phyloP scores from a whole-genome alignment of 2,797 vertebrate genomes.

The Argya squamiceps region DNA sequence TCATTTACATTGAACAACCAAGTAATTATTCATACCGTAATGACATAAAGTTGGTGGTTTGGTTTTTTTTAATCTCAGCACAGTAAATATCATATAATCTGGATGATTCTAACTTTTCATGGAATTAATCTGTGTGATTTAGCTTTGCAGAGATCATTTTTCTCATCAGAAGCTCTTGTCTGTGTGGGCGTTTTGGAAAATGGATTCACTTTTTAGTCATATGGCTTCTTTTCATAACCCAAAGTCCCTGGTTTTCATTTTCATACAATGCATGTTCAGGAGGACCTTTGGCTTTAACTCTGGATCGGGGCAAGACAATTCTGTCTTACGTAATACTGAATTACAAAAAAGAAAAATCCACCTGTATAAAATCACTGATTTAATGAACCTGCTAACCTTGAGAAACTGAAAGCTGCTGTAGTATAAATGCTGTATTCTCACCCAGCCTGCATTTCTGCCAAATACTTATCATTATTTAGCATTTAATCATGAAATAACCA shows the following conservation, averaged over 20 bases:
- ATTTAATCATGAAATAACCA: not conserved
- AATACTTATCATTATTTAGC: not conserved
- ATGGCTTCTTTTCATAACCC: conserved; percentile 64
- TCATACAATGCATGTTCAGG: not conserved
- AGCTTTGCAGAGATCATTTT: conserved; percentile 72
- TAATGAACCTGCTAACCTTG: not conserved
- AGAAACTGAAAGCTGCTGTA: not conserved
- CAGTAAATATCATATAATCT: conserved; percentile 25
- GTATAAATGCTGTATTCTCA: not conserved
- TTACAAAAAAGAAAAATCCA: not conserved
- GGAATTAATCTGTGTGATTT: conserved; percentile 59
- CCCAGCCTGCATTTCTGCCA: not conserved
- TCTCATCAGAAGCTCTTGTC: conserved; percentile 70
- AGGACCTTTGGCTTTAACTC: conserved; percentile 32
- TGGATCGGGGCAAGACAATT: not conserved
- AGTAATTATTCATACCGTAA: not conserved
- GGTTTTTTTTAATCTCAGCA: not conserved
- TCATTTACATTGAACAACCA: not conserved
- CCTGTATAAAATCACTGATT: not conserved
- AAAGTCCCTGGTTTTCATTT: conserved; percentile 39
- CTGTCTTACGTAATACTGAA: not conserved
- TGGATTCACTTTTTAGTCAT: conserved; percentile 71
- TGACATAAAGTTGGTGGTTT: not conserved
- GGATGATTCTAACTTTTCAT: conserved; percentile 48
- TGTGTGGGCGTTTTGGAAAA: conserved; percentile 77